These are phyloP conservation scores for Drosophila buzzatii DNA, from an alignment of 2,888 invertebrate genomes.

Conservation along the genomic window DNA sequence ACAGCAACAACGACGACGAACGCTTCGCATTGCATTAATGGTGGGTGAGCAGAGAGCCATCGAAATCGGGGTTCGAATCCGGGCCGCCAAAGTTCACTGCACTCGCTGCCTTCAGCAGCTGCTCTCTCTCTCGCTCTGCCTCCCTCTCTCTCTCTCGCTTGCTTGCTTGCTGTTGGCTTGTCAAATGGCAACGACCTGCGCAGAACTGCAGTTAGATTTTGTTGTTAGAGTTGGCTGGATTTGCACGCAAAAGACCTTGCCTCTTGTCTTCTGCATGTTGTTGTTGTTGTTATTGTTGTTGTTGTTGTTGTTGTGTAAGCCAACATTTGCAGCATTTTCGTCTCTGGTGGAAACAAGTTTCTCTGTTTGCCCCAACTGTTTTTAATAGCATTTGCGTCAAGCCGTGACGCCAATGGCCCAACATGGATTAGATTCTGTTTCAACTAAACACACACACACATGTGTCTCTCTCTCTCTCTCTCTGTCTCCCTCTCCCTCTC, in stretches of 20 bases:
- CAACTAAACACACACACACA: slow-evolving; percentile 12
- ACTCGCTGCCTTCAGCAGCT: slow-evolving; percentile 55
- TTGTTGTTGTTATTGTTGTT: not conserved
- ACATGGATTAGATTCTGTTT: slow-evolving; percentile 63
- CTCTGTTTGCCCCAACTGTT: slow-evolving; percentile 63
- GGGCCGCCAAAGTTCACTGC: slow-evolving; percentile 57
- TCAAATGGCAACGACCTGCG: slow-evolving; percentile 77
- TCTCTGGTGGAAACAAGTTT: slow-evolving; percentile 45
- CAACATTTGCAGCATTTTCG: slow-evolving; percentile 49
- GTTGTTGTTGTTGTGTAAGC: slow-evolving; percentile 20
- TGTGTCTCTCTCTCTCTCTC: not conserved
- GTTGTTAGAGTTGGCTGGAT: slow-evolving; percentile 54
- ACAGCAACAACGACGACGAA: not conserved
- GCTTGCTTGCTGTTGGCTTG: slow-evolving; percentile 14
- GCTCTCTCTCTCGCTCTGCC: slow-evolving; percentile 22
- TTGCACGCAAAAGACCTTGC: slow-evolving; percentile 81
- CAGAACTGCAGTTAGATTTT: slow-evolving; percentile 78
- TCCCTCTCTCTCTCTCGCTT: not conserved
- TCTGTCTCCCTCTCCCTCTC: too few species aligned
- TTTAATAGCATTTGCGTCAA: slow-evolving; percentile 75
- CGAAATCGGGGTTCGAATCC: slow-evolving; percentile 20
- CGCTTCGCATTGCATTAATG: slow-evolving; percentile 76
- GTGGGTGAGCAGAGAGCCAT: slow-evolving; percentile 44
- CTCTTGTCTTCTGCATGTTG: slow-evolving; percentile 36
- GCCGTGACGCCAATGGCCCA: slow-evolving; percentile 61